Percentiles rank a stretch among this genome's conserved stretches.
Conservation (phyloP, 1,140 invertebrate genomes). For the Scaptomyza graminum region DNA sequence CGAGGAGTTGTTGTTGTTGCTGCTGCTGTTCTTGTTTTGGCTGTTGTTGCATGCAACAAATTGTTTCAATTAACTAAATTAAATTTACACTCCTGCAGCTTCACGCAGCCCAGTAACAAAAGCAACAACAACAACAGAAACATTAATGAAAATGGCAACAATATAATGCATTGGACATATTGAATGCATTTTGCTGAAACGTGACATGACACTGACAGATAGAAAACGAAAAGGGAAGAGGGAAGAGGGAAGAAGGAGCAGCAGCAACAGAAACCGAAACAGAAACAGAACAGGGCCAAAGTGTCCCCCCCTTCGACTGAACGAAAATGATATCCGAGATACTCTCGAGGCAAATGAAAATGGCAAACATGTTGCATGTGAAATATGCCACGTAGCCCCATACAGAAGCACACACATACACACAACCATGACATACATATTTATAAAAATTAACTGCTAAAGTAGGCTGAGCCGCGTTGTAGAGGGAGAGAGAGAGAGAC, state of each 20-base stretch:
- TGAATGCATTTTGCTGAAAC: conserved; percentile 76
- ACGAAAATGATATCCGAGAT: conserved; percentile 49
- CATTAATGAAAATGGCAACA: conserved; percentile 36
- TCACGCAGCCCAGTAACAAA: conserved; percentile 38
- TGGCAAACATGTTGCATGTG: conserved; percentile 65
- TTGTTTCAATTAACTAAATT: conserved; percentile 84
- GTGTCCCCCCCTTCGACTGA: neutral
- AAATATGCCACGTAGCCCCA: conserved; percentile 43
- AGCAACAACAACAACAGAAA: conserved; percentile 21
- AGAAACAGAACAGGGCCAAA: conserved; percentile 27
- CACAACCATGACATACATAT: conserved; percentile 60
- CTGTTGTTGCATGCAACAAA: conserved; percentile 80
- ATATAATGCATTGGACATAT: conserved; percentile 50
- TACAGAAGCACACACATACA: conserved; percentile 15
- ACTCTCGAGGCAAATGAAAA: conserved; percentile 56
- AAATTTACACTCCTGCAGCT: conserved; percentile 82
- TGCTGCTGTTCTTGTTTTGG: conserved; percentile 41
- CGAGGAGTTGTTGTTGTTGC: conserved; percentile 27
- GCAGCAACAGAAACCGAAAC: conserved; percentile 27
- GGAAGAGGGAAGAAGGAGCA: too few relatives aligned
- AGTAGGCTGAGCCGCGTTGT: conserved; percentile 45
- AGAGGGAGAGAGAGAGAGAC: neutral
- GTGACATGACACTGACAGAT: conserved; percentile 81
- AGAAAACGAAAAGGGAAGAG: conserved; percentile 58
- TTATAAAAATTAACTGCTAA: conserved; percentile 79